phyloP scores from a whole-genome alignment of 2,888 invertebrate species.

The Ophion ventricosus region DNA sequence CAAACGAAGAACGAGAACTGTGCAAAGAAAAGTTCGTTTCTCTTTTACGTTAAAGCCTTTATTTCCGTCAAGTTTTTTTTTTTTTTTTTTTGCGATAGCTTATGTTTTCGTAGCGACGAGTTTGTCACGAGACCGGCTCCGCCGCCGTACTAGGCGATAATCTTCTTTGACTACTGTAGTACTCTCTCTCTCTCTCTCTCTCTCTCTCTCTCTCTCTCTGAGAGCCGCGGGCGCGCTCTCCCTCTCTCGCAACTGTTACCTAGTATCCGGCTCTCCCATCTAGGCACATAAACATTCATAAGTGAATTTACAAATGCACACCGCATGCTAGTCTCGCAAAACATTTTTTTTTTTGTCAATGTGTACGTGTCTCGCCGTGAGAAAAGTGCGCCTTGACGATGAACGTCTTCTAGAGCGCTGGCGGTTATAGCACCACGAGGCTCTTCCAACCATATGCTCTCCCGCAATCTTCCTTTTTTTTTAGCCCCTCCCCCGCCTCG shows the following conservation, averaged over 20 bases:
- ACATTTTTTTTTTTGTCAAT: neutral
- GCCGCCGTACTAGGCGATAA: slow-evolving; percentile 57
- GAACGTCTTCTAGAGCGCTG: neutral
- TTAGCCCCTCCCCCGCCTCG: neutral
- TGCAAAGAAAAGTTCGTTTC: neutral
- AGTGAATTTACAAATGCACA: slow-evolving; percentile 1
- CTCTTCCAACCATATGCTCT: neutral
- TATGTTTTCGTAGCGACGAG: slow-evolving; percentile 28
- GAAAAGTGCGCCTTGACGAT: neutral
- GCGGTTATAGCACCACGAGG: neutral
- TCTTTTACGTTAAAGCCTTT: neutral
- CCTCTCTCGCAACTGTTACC: slow-evolving; percentile 40
- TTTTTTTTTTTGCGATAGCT: slow-evolving; percentile 24
- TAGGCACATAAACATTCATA: neutral
- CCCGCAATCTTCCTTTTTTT: neutral
- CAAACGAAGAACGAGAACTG: neutral
- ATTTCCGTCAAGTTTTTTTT: slow-evolving; percentile 2
- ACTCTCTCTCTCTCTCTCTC: slow-evolving; percentile 42
- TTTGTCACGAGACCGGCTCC: slow-evolving; percentile 62
- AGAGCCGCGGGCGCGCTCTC: neutral
- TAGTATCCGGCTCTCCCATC: slow-evolving; percentile 21
- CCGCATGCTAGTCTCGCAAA: neutral
- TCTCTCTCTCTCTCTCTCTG: slow-evolving; percentile 45
- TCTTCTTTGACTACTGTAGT: slow-evolving; percentile 57
- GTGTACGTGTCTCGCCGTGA: slow-evolving; percentile 1